Base-by-base conservation (phyloP, 2,113 vertebrate genomes). In the Bubo bubo region DNA sequence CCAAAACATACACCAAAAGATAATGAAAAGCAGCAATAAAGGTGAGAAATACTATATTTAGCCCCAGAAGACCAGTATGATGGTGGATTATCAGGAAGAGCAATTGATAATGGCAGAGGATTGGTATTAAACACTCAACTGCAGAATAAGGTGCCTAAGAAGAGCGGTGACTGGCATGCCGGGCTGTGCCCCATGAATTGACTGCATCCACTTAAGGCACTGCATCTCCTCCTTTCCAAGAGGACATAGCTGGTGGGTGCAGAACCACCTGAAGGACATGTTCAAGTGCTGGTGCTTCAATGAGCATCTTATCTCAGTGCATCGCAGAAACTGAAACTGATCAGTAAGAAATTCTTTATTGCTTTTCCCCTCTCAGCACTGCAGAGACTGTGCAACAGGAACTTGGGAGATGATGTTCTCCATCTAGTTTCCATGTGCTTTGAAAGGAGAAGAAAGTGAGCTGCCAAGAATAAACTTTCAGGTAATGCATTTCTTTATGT, bases 391-490 rank as follows among this genome's bases (percentile, higher is more conserved):
- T 49, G 73, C 59, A 66, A 66, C 43, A 75, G 64, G 60, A 92
- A 34, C 34, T 45, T 63, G 63, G 68, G 64, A 75, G 80, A 15
- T 47, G 21, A 66, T 52, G 37, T 52, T 75, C 77, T 82, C 87
- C 34, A 16, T 24, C 86, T 81, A 74, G 56, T 49, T 94, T 59
- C 45, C 45, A 21, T 47, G 45, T 47, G 20, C 64, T 70, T 58
- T 43, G 70, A 92, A 84, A 86, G 73, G 47, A 79, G 76, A 43
- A 60, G 67, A 47, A 88, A 79, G 34, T 13, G 32, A 82, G 55
- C 60, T 80, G 80, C 74, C 85, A 67, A 90, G 80, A 96, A 49
- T 52, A 88, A 93, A 90, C 80, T 86, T 85, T 37, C 89, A 94
- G 75, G 89, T 95, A 86, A 81, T 3, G 19, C 68, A 34, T 94